Conservation (phyloP, 2,888 invertebrate species). For the Ennomos quercinarius region DNA sequence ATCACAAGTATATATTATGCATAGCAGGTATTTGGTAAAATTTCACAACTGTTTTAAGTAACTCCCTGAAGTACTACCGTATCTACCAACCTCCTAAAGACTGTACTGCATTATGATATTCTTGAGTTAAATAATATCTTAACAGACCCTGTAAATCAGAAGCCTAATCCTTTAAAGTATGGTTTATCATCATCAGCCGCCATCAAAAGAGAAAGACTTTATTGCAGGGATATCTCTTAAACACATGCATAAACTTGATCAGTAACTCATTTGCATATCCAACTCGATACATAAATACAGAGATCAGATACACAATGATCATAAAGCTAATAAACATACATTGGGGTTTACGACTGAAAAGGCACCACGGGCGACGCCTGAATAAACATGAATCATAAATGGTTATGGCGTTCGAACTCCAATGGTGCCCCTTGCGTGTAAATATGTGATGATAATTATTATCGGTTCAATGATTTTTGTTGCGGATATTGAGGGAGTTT, state of each 20-base stretch:
- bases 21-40: too few species aligned
- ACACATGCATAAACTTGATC: conserved; percentile 2
- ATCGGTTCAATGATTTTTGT: conserved; percentile 14
- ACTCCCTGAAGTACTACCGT: too few species aligned
- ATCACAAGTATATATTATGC: too few species aligned
- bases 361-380: conserved; percentile 50
- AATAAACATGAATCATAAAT: conserved; percentile 71
- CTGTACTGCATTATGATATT: too few species aligned
- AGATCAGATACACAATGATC: conserved; percentile 45
- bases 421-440: conserved; percentile 19
- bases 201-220: too few species aligned
- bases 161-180: too few species aligned
- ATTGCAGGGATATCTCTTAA: too few species aligned
- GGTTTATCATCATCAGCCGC: too few species aligned
- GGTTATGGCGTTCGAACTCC: conserved; percentile 55
- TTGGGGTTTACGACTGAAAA: conserved; percentile 55
- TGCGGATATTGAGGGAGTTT: background rate
- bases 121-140: too few species aligned
- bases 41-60: too few species aligned
- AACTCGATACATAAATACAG: conserved; percentile 25
- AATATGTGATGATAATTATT: conserved; percentile 22
- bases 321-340: conserved; percentile 46
- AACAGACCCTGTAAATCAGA: too few species aligned
- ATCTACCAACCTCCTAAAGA: too few species aligned
- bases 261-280: conserved; percentile 17